These are phyloP conservation scores for Botia kubotai DNA, from an alignment of 2,797 vertebrate genomes.

Conservation along the genomic window DNA sequence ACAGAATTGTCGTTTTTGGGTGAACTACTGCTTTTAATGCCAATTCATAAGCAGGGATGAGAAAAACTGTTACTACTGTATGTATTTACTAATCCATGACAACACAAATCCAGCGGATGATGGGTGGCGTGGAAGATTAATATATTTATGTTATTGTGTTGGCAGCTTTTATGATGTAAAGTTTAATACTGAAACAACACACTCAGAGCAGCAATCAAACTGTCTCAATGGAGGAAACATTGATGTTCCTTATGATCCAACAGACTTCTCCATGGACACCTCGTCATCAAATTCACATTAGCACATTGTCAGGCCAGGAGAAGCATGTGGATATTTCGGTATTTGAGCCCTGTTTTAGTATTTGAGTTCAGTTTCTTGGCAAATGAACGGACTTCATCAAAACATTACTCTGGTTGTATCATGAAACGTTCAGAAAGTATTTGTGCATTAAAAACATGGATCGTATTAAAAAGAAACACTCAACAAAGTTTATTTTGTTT, in stretches of 20 bases:
- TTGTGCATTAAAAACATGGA: not conserved
- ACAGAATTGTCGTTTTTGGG: not conserved
- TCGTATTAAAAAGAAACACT: slow-evolving; percentile 61
- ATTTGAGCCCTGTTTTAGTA: not conserved
- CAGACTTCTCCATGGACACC: not conserved
- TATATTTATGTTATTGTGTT: slow-evolving; percentile 21
- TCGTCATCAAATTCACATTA: slow-evolving; percentile 23
- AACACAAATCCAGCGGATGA: not conserved
- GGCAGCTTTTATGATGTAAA: slow-evolving; percentile 5
- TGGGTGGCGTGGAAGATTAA: slow-evolving; percentile 9
- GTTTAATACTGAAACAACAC: not conserved
- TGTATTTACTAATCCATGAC: not conserved
- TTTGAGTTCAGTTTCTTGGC: not conserved
- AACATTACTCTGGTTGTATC: not conserved
- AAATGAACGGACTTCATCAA: not conserved
- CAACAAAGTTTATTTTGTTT: slow-evolving; percentile 75
- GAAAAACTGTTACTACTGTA: slow-evolving; percentile 3
- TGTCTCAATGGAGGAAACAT: not conserved
- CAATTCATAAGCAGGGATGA: not conserved
- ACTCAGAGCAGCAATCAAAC: not conserved
- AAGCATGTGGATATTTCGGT: slow-evolving; percentile 9
- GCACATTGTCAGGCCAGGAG: not conserved
- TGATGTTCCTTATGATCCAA: not conserved
- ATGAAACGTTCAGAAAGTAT: not conserved
- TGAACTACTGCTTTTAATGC: not conserved